These are phyloP conservation scores for Leptinotarsa lineolata DNA, from an alignment of 1,140 invertebrate species.

Conservation along the genomic window DNA sequence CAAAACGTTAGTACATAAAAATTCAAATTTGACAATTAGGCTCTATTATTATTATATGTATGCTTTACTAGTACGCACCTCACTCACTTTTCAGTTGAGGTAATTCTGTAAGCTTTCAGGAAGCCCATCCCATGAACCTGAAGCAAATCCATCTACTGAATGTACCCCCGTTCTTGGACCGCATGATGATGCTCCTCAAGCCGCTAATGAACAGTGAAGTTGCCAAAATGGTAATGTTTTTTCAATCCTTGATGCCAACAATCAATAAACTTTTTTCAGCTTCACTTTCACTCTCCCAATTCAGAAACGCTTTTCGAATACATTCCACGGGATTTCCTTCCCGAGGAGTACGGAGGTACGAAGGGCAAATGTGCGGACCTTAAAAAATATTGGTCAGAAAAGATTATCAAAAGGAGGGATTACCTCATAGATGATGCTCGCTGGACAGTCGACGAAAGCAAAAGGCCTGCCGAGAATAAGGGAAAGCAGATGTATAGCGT, in stretches of 20 bases:
- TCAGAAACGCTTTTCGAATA: slow-evolving; percentile 64
- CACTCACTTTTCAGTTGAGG: not conserved
- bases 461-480: slow-evolving; percentile 43
- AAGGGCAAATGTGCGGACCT: slow-evolving; percentile 62
- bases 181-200: slow-evolving; percentile 65
- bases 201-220: slow-evolving; percentile 70
- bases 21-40: too few species aligned
- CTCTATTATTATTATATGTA: too few species aligned
- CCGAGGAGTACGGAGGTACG: slow-evolving; percentile 68
- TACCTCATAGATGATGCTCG: slow-evolving; percentile 45
- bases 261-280: slow-evolving; percentile 53
- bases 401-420: slow-evolving; percentile 48
- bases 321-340: slow-evolving; percentile 66
- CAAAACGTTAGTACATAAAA: too few species aligned
- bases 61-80: not conserved
- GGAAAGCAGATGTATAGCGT: slow-evolving; percentile 49
- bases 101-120: slow-evolving; percentile 60
- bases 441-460: slow-evolving; percentile 51
- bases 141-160: slow-evolving; percentile 76
- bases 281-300: slow-evolving; percentile 65
- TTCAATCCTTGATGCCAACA: too few species aligned
- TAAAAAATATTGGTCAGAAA: slow-evolving; percentile 60
- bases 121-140: slow-evolving; percentile 74
- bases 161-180: slow-evolving; percentile 66
- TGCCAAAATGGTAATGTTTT: slow-evolving; percentile 59